phyloP scores from a whole-genome alignment of 2,113 vertebrate genomes.

The Amblyopsis rosae region DNA sequence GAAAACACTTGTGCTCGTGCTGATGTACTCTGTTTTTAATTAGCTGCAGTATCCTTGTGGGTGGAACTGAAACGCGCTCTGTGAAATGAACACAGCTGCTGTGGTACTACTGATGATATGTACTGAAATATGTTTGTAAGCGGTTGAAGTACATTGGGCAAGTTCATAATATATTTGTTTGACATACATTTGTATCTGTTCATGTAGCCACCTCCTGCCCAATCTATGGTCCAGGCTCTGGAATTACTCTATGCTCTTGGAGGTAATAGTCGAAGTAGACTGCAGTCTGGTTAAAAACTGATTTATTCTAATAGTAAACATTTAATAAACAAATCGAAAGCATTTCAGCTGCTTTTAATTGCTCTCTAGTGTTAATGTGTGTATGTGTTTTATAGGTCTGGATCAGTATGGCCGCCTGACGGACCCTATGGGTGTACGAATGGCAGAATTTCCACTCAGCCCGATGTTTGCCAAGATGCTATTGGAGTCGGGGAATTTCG shows the following conservation, averaged over 20 bases:
- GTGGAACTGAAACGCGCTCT: constrained; percentile 13
- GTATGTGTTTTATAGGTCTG: constrained; percentile 77
- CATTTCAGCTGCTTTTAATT: not conserved
- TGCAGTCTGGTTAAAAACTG: not conserved
- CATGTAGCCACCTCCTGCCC: constrained; percentile 91
- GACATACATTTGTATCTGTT: not conserved
- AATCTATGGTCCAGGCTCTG: constrained; percentile 97
- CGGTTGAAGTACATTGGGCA: not conserved
- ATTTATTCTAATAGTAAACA: no score
- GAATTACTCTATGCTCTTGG: constrained; percentile 95
- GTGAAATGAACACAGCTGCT: constrained; percentile 16
- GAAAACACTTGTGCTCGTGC: constrained; percentile 32
- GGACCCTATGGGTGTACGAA: constrained; percentile 91
- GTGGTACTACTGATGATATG: constrained; percentile 6
- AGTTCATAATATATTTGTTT: not conserved
- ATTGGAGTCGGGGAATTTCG: constrained; percentile 95
- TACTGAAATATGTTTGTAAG: not conserved
- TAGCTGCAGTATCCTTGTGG: constrained; percentile 18
- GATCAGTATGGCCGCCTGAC: constrained; percentile 94
- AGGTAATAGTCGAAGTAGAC: constrained; percentile 77
- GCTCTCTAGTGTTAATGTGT: not conserved
- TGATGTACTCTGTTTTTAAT: constrained; percentile 41
- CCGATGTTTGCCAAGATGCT: constrained; percentile 99
- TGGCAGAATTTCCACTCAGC: constrained; percentile 96
- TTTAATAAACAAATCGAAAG: no score